Evolutionary conservation across 1,140 invertebrate species (phyloP), one percentile per base, ranked within the genome.

Genomic region (Drosophila sproati): DNA sequence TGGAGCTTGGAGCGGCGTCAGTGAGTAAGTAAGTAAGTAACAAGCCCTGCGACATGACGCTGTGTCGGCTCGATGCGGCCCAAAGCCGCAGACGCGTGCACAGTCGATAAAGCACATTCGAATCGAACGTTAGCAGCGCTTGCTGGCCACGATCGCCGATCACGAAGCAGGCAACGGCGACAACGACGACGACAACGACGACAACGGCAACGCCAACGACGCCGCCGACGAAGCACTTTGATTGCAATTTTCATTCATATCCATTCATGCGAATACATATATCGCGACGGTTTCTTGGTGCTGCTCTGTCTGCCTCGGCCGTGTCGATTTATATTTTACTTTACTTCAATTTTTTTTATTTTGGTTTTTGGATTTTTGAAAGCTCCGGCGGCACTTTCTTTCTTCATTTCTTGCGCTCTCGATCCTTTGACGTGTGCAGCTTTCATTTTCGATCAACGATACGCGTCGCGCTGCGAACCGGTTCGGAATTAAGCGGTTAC

Each of bases 41-140:
- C 82, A 83, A 83, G 82, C 82, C 82, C 82, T 86, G 82, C 82
- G 67, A 64, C 55, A 57, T 39, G 56, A 60, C 63, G 73, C 68
- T 70, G n/a, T 37, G 34, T 45, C 34, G 73, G 73, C 73, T 62
- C 43, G 56, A n/a, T 52, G 64, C 50, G 72, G 52, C 72, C 56
- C 51, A 74, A 83, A 73, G 72, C 60, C 45, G 75, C 75, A 47
- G 71, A 68, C 82, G 83, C 83, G 80, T 88, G 77, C 83, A 81
- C 83, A 87, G 83, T 87, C 83, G 83, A 87, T 87, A 87, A 87
- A 87, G 54, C 70, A 88, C 83, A 87, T 89, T 87, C 83, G 83
- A 75, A 87, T 83, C 83, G 83, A 87, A 87, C 83, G 78, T 85
- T 73, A 77, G 83, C 78, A 69, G 64, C 73, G 85, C 73, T 60